These are phyloP conservation scores for Sarcophaga carnaria DNA, from an alignment of 2,888 invertebrate genomes.

Conservation along the genomic window DNA sequence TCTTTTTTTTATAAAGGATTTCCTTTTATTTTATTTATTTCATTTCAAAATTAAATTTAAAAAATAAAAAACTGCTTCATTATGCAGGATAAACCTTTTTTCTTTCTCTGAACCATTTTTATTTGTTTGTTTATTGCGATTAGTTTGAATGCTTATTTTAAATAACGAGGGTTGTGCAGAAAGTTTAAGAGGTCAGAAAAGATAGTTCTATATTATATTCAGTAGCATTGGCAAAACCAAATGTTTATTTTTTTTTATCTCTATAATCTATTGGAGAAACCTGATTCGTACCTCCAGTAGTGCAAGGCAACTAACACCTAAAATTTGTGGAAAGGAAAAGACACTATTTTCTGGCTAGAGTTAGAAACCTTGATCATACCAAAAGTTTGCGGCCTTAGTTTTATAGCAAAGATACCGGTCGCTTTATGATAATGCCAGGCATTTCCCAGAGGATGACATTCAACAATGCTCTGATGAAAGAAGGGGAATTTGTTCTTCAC, in stretches of 20 bases:
- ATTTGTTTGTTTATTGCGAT: slow-evolving; percentile 6
- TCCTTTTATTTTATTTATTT: slow-evolving; percentile 62
- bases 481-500: no score
- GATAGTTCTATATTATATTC: not conserved
- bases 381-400: no score
- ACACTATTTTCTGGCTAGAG: not conserved
- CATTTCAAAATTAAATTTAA: slow-evolving; percentile 71
- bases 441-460: no score
- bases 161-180: slow-evolving; percentile 20
- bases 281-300: no score
- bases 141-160: not conserved
- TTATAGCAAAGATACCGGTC: no score
- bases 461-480: no score
- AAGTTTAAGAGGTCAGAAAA: no score
- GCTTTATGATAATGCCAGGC: no score
- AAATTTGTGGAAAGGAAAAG: not conserved
- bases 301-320: not conserved
- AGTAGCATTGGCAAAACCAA: not conserved
- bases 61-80: slow-evolving; percentile 75
- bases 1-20: slow-evolving; percentile 48
- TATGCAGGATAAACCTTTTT: slow-evolving; percentile 76
- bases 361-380: no score
- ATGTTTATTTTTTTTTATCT: not conserved
- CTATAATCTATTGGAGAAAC: not conserved
- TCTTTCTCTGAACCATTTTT: not conserved